Evolutionary conservation across 2,888 invertebrate species (phyloP).

Genomic region (Zygothrica quintamaculata): DNA sequence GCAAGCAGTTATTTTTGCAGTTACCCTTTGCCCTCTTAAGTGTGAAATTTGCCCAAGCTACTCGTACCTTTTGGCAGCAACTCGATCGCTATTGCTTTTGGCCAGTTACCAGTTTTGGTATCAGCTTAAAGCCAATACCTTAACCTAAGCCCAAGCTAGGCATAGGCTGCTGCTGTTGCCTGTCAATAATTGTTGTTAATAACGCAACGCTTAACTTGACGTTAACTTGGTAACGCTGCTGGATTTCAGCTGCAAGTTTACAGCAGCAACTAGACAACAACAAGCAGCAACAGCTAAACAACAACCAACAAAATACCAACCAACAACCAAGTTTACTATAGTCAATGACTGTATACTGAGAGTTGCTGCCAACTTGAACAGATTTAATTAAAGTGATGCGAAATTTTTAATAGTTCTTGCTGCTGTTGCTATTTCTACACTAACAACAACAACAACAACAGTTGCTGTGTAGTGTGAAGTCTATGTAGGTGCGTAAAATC

Average conservation of each 20-base stretch:
- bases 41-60: constrained; percentile 72
- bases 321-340: neutral
- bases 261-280: constrained; percentile 6
- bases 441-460: no score
- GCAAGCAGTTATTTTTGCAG: constrained; percentile 54
- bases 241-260: constrained; percentile 22
- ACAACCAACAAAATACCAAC: neutral
- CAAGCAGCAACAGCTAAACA: constrained; percentile 1
- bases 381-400: constrained; percentile 65
- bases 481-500: constrained; percentile 25
- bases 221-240: constrained; percentile 54
- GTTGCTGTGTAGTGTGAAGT: neutral
- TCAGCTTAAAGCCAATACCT: constrained; percentile 7
- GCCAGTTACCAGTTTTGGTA: neutral
- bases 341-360: constrained; percentile 11
- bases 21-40: constrained; percentile 79
- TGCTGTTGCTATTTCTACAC: constrained; percentile 1
- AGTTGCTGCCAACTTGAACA: constrained; percentile 53
- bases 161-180: constrained; percentile 18
- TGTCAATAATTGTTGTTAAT: constrained; percentile 74
- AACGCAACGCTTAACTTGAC: constrained; percentile 66
- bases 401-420: neutral
- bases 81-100: neutral
- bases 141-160: neutral
- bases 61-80: constrained; percentile 2